A percentile compares a stretch with the other conserved stretches of the same genome.
Evolutionary conservation across 2,113 vertebrate genomes (phyloP).

Genomic region (Odocoileus hemionus): DNA sequence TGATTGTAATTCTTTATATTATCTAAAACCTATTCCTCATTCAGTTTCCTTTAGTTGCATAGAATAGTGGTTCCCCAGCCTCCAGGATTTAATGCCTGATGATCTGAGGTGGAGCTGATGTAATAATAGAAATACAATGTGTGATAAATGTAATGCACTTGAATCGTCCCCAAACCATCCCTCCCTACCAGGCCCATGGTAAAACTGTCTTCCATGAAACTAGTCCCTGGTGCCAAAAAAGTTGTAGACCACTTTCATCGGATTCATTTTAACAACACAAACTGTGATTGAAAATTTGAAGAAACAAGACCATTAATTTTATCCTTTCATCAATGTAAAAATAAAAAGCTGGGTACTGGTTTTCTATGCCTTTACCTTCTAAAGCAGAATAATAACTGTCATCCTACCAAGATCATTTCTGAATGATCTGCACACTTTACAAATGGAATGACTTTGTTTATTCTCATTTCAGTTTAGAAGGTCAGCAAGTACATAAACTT

Average conservation of each 20-base stretch:
- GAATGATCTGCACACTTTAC: slow-evolving; percentile 32
- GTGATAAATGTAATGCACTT: background rate
- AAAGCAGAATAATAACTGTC: slow-evolving; percentile 5
- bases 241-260: background rate
- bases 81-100: no score
- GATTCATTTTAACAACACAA: slow-evolving; percentile 10
- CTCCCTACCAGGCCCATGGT: background rate
- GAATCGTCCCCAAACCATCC: background rate
- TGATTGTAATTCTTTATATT: background rate
- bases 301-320: slow-evolving; percentile 52
- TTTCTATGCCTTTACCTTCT: background rate
- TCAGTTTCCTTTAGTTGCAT: background rate
- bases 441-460: slow-evolving; percentile 34
- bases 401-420: background rate
- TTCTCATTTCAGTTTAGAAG: slow-evolving; percentile 48
- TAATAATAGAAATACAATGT: no score
- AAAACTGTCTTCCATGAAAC: background rate
- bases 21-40: background rate
- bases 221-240: background rate
- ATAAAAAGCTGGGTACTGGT: background rate
- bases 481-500: slow-evolving; percentile 22
- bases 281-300: slow-evolving; percentile 19
- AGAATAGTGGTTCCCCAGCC: background rate
- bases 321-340: background rate
- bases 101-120: no score